A percentile compares a stretch with the other conserved stretches of the same genome.
Conservation (phyloP, 1,140 invertebrate genomes). For the Drosophila lacertosa region DNA sequence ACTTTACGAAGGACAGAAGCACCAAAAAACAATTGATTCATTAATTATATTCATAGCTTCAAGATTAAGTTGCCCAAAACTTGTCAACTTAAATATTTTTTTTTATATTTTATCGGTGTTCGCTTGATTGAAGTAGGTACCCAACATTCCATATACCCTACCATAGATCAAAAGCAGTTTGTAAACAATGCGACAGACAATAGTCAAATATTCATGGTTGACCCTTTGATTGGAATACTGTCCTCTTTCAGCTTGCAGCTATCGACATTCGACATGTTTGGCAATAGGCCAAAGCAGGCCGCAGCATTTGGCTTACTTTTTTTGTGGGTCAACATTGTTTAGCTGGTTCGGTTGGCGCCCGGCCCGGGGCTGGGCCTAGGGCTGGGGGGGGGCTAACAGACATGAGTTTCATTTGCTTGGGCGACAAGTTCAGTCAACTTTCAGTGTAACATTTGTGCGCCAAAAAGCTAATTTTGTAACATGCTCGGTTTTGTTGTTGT, state of each 20-base stretch:
- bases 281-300: not conserved
- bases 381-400: constrained; percentile 2
- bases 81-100: too few relatives aligned
- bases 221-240: not conserved
- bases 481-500: constrained; percentile 11
- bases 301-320: not conserved
- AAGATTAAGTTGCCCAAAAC: too few relatives aligned
- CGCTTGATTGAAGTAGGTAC: too few relatives aligned
- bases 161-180: too few relatives aligned
- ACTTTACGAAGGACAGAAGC: too few relatives aligned
- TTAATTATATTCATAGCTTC: not conserved
- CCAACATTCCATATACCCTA: too few relatives aligned
- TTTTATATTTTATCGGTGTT: too few relatives aligned
- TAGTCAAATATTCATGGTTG: not conserved
- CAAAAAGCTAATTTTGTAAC: constrained; percentile 45
- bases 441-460: constrained; percentile 11
- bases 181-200: too few relatives aligned
- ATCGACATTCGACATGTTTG: not conserved
- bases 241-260: not conserved
- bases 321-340: constrained; percentile 13
- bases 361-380: too few relatives aligned
- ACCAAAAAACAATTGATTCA: too few relatives aligned
- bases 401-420: constrained; percentile 37
- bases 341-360: not conserved
- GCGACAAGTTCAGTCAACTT: constrained; percentile 42